These are phyloP conservation scores for Phylloscopus whistleri DNA, from an alignment of 2,113 vertebrate species.

Conservation along the genomic window DNA sequence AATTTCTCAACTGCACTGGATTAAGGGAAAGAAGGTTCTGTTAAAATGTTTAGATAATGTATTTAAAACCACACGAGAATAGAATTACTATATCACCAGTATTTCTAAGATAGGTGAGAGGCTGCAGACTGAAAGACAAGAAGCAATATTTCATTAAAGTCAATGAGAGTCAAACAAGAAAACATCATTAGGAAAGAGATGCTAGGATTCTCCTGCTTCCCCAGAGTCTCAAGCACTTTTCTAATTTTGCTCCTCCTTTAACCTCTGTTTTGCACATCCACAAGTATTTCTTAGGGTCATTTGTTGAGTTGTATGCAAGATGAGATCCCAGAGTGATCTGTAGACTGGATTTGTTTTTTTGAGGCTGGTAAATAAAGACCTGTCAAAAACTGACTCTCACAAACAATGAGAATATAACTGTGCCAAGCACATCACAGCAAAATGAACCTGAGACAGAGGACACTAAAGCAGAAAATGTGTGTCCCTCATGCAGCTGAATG, in stretches of 20 bases:
- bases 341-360: not conserved
- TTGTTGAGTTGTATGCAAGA: not conserved
- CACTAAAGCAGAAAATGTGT: not conserved
- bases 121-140: not conserved
- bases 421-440: not conserved
- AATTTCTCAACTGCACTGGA: not conserved
- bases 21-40: not conserved
- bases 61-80: not conserved
- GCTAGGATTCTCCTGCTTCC: not conserved
- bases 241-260: not conserved
- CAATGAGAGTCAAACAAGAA: not conserved
- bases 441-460: not conserved
- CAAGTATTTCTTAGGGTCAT: not conserved
- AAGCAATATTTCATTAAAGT: not conserved
- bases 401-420: not conserved
- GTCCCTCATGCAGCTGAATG: not conserved
- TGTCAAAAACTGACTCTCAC: not conserved
- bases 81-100: not conserved
- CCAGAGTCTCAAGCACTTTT: not conserved
- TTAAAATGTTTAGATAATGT: not conserved
- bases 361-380: not conserved
- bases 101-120: not conserved
- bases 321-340: not conserved
- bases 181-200: not conserved
- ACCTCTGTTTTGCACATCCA: not conserved